Conservation (phyloP, 2,113 vertebrate genomes). For the Chaetodon trifascialis region DNA sequence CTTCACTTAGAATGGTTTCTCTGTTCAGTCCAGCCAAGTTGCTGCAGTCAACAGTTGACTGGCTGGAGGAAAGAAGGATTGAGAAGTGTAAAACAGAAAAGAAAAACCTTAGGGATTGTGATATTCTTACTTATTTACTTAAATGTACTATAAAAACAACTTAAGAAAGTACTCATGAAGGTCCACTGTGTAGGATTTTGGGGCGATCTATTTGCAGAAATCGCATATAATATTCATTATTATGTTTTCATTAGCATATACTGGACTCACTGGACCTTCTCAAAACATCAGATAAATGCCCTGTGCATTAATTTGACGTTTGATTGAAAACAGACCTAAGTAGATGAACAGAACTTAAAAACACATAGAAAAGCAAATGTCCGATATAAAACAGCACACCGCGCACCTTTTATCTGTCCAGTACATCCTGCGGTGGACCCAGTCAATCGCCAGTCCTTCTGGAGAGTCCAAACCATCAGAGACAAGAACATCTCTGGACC, state of each 20-base stretch:
- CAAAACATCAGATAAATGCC: too few relatives aligned
- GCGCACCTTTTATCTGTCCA: constrained; percentile 93
- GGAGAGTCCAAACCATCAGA: constrained; percentile 80
- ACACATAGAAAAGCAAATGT: too few relatives aligned
- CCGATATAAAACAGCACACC: background rate
- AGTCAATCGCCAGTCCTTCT: constrained; percentile 92
- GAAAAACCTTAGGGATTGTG: background rate
- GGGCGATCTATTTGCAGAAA: too few relatives aligned
- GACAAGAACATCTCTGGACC: constrained; percentile 85
- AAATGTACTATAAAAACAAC: background rate
- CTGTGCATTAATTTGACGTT: too few relatives aligned
- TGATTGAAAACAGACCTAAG: too few relatives aligned
- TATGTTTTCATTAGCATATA: too few relatives aligned
- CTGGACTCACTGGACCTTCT: too few relatives aligned
- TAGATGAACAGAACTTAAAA: too few relatives aligned
- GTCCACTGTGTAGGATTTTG: too few relatives aligned
- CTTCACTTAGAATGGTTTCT: constrained; percentile 83
- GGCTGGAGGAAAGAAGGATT: constrained; percentile 80
- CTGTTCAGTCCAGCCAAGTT: constrained; percentile 85
- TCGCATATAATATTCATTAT: too few relatives aligned
- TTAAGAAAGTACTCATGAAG: background rate
- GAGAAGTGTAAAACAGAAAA: background rate
- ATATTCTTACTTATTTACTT: background rate
- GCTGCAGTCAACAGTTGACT: constrained; percentile 86
- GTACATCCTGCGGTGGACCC: constrained; percentile 91